phyloP scores from a whole-genome alignment of 2,888 invertebrate genomes.

The Drosophila tripunctata region DNA sequence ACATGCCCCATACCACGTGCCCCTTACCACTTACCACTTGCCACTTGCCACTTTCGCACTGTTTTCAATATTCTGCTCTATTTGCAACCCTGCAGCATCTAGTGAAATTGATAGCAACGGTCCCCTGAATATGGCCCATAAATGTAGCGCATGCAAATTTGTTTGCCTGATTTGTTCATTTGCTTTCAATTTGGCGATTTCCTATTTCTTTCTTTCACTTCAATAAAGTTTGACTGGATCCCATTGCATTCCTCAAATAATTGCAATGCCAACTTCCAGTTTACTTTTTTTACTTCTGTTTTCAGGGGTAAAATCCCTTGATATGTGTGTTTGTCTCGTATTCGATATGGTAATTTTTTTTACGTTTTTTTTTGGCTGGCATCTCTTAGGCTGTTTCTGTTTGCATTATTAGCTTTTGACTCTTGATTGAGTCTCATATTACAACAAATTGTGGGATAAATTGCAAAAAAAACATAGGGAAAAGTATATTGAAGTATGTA shows the following conservation, averaged over 20 bases:
- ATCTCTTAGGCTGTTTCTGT: slow-evolving; percentile 37
- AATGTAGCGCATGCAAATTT: slow-evolving; percentile 83
- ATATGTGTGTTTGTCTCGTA: slow-evolving; percentile 45
- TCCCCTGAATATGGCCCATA: slow-evolving; percentile 53
- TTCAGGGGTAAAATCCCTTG: slow-evolving; percentile 5
- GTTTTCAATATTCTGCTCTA: background rate
- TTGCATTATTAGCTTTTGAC: slow-evolving; percentile 68
- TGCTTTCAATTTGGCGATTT: slow-evolving; percentile 81
- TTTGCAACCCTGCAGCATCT: slow-evolving; percentile 42
- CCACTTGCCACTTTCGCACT: background rate
- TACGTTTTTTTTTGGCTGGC: background rate
- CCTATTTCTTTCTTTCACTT: slow-evolving; percentile 29
- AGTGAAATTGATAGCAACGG: slow-evolving; percentile 69
- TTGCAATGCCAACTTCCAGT: slow-evolving; percentile 55
- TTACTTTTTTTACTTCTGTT: background rate
- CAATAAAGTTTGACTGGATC: slow-evolving; percentile 62
- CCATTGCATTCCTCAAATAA: slow-evolving; percentile 76
- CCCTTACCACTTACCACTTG: background rate
- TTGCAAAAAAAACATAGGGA: slow-evolving; percentile 37
- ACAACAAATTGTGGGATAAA: slow-evolving; percentile 66
- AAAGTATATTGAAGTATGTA: slow-evolving; percentile 23
- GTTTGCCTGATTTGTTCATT: slow-evolving; percentile 83
- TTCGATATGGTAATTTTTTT: slow-evolving; percentile 69
- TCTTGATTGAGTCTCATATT: slow-evolving; percentile 68
- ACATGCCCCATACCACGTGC: no score